Evolutionary conservation across 2,113 vertebrate species (phyloP).

Genomic region (Ceratotherium simum): DNA sequence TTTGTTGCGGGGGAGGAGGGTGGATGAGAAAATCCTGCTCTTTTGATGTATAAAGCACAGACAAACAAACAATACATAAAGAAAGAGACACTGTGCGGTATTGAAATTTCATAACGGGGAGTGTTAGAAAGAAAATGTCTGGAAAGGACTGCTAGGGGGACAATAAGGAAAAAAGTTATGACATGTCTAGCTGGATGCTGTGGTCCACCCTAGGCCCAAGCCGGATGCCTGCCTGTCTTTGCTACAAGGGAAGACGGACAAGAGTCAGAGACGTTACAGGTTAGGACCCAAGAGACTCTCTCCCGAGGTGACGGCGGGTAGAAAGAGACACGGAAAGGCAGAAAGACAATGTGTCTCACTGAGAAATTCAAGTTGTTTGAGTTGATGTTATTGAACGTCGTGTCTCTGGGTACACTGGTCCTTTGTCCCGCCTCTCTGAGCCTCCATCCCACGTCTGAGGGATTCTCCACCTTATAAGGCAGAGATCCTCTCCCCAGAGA

Average conservation of each 20-base stretch:
- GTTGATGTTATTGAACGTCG: not conserved
- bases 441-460: too few relatives aligned
- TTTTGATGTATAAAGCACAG: not conserved
- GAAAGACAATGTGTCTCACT: not conserved
- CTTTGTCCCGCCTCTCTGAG: not conserved
- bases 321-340: not conserved
- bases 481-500: too few relatives aligned
- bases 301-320: too few relatives aligned
- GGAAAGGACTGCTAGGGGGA: not conserved
- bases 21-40: not conserved
- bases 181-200: not conserved
- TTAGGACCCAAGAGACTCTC: too few relatives aligned
- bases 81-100: not conserved
- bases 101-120: not conserved
- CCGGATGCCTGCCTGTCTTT: not conserved
- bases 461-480: too few relatives aligned
- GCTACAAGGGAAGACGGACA: fast-evolving
- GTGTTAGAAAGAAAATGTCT: not conserved
- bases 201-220: not conserved
- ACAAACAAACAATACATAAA: not conserved
- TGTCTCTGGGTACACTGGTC: fast-evolving
- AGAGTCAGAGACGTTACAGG: not conserved
- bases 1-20: not conserved
- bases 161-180: not conserved
- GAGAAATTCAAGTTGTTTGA: not conserved